Conservation (phyloP, 2,888 invertebrate genomes). For the Synanthedon tipuliformis region DNA sequence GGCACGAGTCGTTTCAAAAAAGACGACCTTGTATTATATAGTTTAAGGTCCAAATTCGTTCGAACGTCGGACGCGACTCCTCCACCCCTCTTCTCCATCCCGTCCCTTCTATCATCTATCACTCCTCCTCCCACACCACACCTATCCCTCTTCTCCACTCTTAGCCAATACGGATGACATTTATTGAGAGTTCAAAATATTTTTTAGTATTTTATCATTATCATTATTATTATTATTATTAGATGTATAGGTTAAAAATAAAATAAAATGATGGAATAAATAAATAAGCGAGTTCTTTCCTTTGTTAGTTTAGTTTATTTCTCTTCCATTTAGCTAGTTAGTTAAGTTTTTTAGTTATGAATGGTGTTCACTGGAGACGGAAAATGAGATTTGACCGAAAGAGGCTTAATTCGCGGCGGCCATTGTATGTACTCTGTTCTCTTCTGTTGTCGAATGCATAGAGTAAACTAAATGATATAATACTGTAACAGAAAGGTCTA, state of each 20-base stretch:
- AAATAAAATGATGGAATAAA: not conserved
- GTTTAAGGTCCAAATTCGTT: not conserved
- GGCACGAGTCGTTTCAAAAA: too few relatives aligned
- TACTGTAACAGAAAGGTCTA: conserved; percentile 63
- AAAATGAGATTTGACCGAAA: conserved; percentile 44
- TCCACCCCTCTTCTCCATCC: too few relatives aligned
- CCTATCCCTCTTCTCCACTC: too few relatives aligned
- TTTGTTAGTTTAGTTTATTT: conserved; percentile 54
- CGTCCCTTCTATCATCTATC: too few relatives aligned
- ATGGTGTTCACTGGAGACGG: conserved; percentile 16
- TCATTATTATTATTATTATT: conserved; percentile 4
- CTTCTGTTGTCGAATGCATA: conserved; percentile 54
- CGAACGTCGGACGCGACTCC: too few relatives aligned
- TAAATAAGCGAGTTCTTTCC: conserved; percentile 9
- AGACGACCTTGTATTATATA: conserved; percentile 3
- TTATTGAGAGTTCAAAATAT: conserved; percentile 29
- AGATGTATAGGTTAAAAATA: not conserved
- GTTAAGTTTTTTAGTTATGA: conserved; percentile 49
- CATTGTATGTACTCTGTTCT: conserved; percentile 19
- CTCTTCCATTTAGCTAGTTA: conserved; percentile 57
- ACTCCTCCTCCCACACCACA: too few relatives aligned
- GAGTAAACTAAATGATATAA: conserved; percentile 37
- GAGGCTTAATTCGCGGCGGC: conserved; percentile 47
- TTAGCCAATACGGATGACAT: not conserved
- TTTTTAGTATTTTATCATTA: conserved; percentile 28